Evolutionary conservation across 2,797 vertebrate genomes (phyloP).

Genomic region (Tokudaia tokunoshimensis): DNA sequence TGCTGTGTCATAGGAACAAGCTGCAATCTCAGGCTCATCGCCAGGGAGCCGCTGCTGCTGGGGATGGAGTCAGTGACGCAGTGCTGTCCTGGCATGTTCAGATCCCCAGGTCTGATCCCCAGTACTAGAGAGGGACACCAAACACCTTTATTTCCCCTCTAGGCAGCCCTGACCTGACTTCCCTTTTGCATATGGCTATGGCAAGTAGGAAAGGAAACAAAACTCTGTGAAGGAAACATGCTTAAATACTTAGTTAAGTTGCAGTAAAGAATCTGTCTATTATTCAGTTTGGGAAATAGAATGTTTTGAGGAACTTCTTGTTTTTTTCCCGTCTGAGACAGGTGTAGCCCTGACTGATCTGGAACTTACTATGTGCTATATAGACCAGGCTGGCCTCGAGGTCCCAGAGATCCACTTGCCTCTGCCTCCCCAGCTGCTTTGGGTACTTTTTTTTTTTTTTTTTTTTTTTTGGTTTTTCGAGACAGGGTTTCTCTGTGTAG

Average conservation of each 20-base stretch:
- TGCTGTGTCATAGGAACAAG: neutral
- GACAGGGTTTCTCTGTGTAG: too few species aligned
- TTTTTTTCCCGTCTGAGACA: neutral
- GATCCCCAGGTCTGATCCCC: neutral
- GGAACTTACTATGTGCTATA: neutral
- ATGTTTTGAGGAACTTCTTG: neutral
- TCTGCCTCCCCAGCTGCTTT: neutral
- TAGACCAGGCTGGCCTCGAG: neutral
- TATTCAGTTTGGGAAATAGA: neutral
- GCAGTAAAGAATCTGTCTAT: neutral
- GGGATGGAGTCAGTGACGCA: neutral
- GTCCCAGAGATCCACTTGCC: neutral
- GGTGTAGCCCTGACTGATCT: neutral
- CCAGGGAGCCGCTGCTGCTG: neutral
- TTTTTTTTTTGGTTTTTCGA: too few species aligned
- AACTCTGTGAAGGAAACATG: neutral
- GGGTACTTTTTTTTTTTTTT: neutral
- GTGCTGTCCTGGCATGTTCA: too few species aligned
- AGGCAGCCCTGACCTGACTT: neutral
- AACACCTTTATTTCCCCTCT: neutral
- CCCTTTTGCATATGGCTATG: neutral
- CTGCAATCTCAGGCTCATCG: neutral
- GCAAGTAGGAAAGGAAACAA: conserved; percentile 21
- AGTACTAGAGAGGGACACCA: neutral
- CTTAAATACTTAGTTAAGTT: neutral